Base-by-base conservation (phyloP, 2,888 invertebrate genomes). In the Ypsolopha scabrella region DNA sequence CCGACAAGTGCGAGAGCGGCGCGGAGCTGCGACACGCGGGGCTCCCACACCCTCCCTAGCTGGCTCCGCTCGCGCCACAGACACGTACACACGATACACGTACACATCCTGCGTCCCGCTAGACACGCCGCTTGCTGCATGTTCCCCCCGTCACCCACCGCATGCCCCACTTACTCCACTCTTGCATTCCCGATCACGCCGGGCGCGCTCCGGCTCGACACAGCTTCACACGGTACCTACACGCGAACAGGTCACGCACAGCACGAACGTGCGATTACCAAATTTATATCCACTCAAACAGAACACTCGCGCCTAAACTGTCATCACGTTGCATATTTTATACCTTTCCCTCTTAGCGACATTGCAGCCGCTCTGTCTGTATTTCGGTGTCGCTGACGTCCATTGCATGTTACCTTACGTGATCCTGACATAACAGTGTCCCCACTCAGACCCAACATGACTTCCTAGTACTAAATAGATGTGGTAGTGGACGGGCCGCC, bases 121-220 rank as follows among this genome's bases (percentile, higher is more conserved):
- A 44, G 54, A 62, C 61, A 76, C 73, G 61, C 54, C 61, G 83
- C 83, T 83, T 82, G 77, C 67, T 81, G 85, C 85, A 85, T 85
- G 85, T 65, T 64, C 67, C 70, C 65, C 68, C 58, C 60, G 61
- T 65, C 60, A 64, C 65, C 67, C 80, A 79, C 78, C 75, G 83
- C 85, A 85, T 83, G 83, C 63, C 63, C 74, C 74, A 81, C 83
- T 83, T 81, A 64, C 73, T 68, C 59, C 70, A 69, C 76, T 75
- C 81, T 86, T 86, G 85, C 85, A 85, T 85, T 86, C 85, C 85
- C 83, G 80, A 85, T 85, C 85, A 85, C 85, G 75, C 76, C 74
- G 78, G 71, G 72, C 69, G 66, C 67, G 71, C 67, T 67, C 65
- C 70, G 71, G 70, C 72, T 68, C 70, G 60, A 78, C 81, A 80